Evolutionary conservation across 2,797 vertebrate genomes (phyloP).

Genomic region (Holocentrus rufus): DNA sequence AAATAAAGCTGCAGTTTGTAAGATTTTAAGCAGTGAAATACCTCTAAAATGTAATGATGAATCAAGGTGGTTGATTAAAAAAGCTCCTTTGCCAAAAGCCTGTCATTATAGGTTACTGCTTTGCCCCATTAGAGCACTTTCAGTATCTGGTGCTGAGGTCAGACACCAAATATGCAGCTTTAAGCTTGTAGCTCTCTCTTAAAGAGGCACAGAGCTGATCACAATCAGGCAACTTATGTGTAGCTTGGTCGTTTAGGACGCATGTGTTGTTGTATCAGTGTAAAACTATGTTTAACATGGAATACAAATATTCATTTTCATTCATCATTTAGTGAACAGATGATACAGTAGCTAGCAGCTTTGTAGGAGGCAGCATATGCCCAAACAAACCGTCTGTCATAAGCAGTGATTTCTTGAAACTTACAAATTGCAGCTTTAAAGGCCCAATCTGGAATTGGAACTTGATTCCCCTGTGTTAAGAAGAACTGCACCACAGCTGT

Average conservation of each 20-base stretch:
- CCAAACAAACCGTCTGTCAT: slow-evolving; percentile 69
- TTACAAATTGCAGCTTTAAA: slow-evolving; percentile 83
- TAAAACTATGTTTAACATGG: slow-evolving; percentile 72
- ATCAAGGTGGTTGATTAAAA: slow-evolving; percentile 53
- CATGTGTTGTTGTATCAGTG: slow-evolving; percentile 64
- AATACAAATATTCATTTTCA: slow-evolving; percentile 64
- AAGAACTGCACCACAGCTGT: slow-evolving; percentile 41
- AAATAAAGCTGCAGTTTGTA: slow-evolving; percentile 81
- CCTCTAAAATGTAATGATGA: slow-evolving; percentile 68
- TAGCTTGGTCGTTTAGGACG: slow-evolving; percentile 66
- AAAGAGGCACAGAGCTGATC: slow-evolving; percentile 50
- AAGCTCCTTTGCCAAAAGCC: slow-evolving; percentile 53
- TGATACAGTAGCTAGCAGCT: slow-evolving; percentile 64
- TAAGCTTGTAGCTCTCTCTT: slow-evolving; percentile 59
- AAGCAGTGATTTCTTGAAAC: slow-evolving; percentile 73
- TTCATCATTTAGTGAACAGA: slow-evolving; percentile 61
- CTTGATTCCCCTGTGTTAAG: slow-evolving; percentile 57
- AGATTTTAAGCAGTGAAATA: slow-evolving; percentile 73
- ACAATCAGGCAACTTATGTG: slow-evolving; percentile 61
- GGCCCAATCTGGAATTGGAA: slow-evolving; percentile 79
- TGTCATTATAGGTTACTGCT: slow-evolving; percentile 56
- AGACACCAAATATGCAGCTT: slow-evolving; percentile 62
- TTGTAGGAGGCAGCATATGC: slow-evolving; percentile 63
- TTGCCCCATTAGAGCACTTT: slow-evolving; percentile 46
- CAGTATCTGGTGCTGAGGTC: slow-evolving; percentile 47